Percentiles rank a stretch among this genome's conserved stretches.
Evolutionary conservation across 1,140 invertebrate genomes (phyloP).

Genomic region (Plodia interpunctella): DNA sequence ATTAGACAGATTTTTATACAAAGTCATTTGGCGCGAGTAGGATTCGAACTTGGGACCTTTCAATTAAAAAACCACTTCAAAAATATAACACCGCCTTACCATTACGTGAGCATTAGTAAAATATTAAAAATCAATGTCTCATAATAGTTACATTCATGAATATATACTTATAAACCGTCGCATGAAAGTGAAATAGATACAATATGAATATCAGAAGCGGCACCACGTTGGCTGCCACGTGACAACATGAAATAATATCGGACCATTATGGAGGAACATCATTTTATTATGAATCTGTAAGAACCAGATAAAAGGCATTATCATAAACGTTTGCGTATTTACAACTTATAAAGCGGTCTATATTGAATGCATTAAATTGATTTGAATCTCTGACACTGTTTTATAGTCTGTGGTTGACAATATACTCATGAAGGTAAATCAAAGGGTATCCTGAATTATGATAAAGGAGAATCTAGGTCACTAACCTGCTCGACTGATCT

Average conservation of each 20-base stretch:
- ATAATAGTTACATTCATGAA: slow-evolving; percentile 26
- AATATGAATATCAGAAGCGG: slow-evolving; percentile 56
- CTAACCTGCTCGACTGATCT: slow-evolving; percentile 1
- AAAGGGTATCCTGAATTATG: slow-evolving; percentile 4
- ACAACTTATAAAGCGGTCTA: slow-evolving; percentile 37
- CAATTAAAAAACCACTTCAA: neutral
- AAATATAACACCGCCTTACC: neutral
- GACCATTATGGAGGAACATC: slow-evolving; percentile 50
- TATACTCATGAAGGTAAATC: neutral
- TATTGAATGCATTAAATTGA: slow-evolving; percentile 18
- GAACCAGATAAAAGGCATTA: slow-evolving; percentile 43
- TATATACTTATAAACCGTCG: slow-evolving; percentile 46
- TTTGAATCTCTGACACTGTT: slow-evolving; percentile 9
- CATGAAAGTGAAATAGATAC: slow-evolving; percentile 60
- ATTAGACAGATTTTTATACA: too few species aligned
- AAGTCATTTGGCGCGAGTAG: too few species aligned
- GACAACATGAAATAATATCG: slow-evolving; percentile 53
- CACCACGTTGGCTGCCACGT: slow-evolving; percentile 55
- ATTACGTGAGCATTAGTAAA: neutral
- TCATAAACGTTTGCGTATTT: slow-evolving; percentile 51
- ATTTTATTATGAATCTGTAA: slow-evolving; percentile 72
- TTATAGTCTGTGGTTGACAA: neutral
- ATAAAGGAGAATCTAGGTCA: slow-evolving; percentile 5
- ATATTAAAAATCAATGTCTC: slow-evolving; percentile 3
- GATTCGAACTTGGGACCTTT: too few species aligned